phyloP scores from a whole-genome alignment of 2,113 vertebrate species.

The Antechinus flavipes region DNA sequence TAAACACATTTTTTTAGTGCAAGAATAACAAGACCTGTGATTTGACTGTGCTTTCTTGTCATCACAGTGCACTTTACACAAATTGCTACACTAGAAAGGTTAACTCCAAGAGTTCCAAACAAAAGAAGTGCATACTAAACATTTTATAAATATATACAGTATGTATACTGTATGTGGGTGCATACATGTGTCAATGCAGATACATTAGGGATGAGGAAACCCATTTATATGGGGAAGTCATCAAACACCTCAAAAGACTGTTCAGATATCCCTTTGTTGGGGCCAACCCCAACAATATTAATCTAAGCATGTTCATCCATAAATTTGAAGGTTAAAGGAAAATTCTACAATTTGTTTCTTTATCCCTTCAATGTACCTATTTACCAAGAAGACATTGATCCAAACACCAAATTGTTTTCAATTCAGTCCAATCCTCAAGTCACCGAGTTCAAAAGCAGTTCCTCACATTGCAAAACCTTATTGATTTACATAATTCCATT shows the following conservation, averaged over 20 bases:
- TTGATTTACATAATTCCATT: slow-evolving; percentile 56
- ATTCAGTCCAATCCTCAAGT: slow-evolving; percentile 57
- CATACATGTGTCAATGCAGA: slow-evolving; percentile 59
- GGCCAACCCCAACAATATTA: slow-evolving; percentile 11
- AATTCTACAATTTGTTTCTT: slow-evolving; percentile 37
- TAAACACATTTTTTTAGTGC: slow-evolving; percentile 91
- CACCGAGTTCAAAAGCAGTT: slow-evolving; percentile 45
- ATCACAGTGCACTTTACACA: slow-evolving; percentile 92
- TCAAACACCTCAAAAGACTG: slow-evolving; percentile 46
- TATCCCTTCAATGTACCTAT: slow-evolving; percentile 24
- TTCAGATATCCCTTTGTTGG: slow-evolving; percentile 22
- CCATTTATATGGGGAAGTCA: slow-evolving; percentile 72
- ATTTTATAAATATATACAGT: slow-evolving; percentile 88
- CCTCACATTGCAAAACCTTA: slow-evolving; percentile 60
- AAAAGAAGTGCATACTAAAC: slow-evolving; percentile 89
- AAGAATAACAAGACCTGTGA: slow-evolving; percentile 92
- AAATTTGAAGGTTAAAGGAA: slow-evolving; percentile 58
- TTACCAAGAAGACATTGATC: slow-evolving; percentile 54
- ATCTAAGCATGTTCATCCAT: slow-evolving; percentile 23
- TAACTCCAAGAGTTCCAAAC: slow-evolving; percentile 85
- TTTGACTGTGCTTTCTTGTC: slow-evolving; percentile 90
- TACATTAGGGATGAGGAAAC: slow-evolving; percentile 68
- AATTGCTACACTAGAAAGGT: slow-evolving; percentile 89
- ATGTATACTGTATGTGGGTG: slow-evolving; percentile 81
- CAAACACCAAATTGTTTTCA: slow-evolving; percentile 74